phyloP scores from a whole-genome alignment of 1,140 invertebrate genomes.

The Drosophila serrata region DNA sequence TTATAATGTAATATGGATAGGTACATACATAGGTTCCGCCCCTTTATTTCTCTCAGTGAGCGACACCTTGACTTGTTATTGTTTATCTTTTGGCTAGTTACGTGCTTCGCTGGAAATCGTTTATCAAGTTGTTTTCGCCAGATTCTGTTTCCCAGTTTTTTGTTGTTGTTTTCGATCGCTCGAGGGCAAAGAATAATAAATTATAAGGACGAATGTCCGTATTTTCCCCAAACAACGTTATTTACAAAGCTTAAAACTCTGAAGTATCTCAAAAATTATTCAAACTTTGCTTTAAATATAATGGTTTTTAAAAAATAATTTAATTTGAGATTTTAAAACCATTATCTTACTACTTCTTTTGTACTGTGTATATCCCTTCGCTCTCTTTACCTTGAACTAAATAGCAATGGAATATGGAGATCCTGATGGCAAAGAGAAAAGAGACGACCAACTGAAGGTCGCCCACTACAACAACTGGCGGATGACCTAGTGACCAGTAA shows the following conservation, averaged over 20 bases:
- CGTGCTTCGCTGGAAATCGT: slow-evolving; percentile 30
- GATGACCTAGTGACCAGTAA: slow-evolving; percentile 35
- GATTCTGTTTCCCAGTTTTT: slow-evolving; percentile 8
- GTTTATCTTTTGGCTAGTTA: slow-evolving; percentile 17
- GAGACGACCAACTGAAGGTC: slow-evolving; percentile 13
- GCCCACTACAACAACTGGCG: not conserved
- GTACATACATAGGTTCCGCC: not conserved
- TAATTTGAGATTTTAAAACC: not conserved
- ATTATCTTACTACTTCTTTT: not conserved
- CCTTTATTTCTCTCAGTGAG: slow-evolving; percentile 22
- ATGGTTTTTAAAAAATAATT: not conserved
- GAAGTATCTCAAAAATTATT: not conserved
- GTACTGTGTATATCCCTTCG: not conserved
- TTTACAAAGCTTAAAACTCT: not conserved
- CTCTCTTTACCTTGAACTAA: slow-evolving; percentile 8
- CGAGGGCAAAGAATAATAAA: not conserved
- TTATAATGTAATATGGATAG: not conserved
- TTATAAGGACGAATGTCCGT: not conserved
- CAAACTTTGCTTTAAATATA: too few species aligned
- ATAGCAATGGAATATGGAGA: not conserved
- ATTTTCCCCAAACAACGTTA: not conserved
- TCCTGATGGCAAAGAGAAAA: slow-evolving; percentile 5
- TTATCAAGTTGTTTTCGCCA: slow-evolving; percentile 42
- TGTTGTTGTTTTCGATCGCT: slow-evolving; percentile 12
- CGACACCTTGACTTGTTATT: slow-evolving; percentile 15